A percentile compares a stretch with the other conserved stretches of the same genome.
Conservation (phyloP, 2,797 vertebrate genomes). For the Anguilla marmorata region DNA sequence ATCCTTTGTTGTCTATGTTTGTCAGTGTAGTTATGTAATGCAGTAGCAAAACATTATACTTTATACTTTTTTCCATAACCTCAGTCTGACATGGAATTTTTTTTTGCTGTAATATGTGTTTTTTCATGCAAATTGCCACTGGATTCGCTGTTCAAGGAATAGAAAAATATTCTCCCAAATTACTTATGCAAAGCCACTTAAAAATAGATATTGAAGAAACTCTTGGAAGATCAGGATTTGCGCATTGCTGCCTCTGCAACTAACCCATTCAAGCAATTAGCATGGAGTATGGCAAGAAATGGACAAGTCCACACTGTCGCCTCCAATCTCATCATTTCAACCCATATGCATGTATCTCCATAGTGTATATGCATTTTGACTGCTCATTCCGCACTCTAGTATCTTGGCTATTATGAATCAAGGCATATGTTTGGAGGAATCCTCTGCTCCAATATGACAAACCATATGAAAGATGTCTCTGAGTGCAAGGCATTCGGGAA, state of each 20-base stretch:
- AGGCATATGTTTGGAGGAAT: conserved; percentile 5
- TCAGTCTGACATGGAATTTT: background rate
- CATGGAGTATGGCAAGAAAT: background rate
- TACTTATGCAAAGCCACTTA: background rate
- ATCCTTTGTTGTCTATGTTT: too few relatives aligned
- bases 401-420: background rate
- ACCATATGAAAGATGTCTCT: conserved; percentile 4
- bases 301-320: background rate
- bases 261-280: conserved; percentile 6
- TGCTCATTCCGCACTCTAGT: background rate
- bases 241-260: background rate
- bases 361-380: background rate
- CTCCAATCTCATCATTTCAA: background rate
- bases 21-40: too few relatives aligned
- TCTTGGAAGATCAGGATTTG: background rate
- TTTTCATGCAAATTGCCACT: background rate
- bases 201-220: conserved; percentile 6
- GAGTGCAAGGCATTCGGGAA: background rate
- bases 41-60: too few relatives aligned
- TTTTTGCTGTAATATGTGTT: background rate
- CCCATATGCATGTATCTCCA: background rate
- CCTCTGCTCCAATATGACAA: background rate
- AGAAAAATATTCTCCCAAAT: background rate
- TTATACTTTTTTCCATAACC: background rate
- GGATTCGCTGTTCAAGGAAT: background rate